Evolutionary conservation across 2,797 vertebrate species (phyloP), one percentile per base, ranked within the genome.

Genomic region (Zonotrichia albicollis): DNA sequence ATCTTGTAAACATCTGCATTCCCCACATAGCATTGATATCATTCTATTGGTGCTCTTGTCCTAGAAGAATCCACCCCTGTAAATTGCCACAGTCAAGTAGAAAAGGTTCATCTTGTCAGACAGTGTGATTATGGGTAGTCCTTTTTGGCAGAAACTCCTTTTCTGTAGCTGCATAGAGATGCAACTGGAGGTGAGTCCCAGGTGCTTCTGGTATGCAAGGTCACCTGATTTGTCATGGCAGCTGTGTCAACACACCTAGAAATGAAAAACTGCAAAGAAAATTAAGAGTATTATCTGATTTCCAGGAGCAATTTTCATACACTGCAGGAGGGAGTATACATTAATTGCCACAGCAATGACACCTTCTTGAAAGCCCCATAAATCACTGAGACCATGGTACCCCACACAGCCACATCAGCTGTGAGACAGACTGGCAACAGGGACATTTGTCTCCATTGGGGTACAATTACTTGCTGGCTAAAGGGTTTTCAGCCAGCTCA

Each of bases 261-360:
- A 90, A 46, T 97, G 97, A 98, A 94, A 97, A 97, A 97, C 94
- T 95, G 96, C 84, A 89, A 97, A 96, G 94, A 97, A 98, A 97
- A 98, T 98, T 94, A 97, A 97, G 97, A 98, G 95, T 97, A 98
- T 96, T 97, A 97, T 97, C 96, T 97, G 96, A 98, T 97, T 97
- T 98, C 92, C 88, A 97, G 89, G 86, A 96, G 94, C 94, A 97
- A 98, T 98, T 97, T 97, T 93, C n/a, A 46, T 91, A 95, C 85
- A 96, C 91, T 95, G 93, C 94, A 97, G 94, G 88, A 95, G 92
- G 92, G 94, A 97, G 82, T 83, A 89, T 32, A 88, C 92, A 97
- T 96, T 97, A 97, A 98, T 97, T 98, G 97, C 96, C 90, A 94
- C 64, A 71, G 83, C 88, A 95, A 94, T 34, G 72, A 95, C 96